Evolutionary conservation across 92 coral and sea anemone genomes (phyloP).

Genomic region (Metridium senile): DNA sequence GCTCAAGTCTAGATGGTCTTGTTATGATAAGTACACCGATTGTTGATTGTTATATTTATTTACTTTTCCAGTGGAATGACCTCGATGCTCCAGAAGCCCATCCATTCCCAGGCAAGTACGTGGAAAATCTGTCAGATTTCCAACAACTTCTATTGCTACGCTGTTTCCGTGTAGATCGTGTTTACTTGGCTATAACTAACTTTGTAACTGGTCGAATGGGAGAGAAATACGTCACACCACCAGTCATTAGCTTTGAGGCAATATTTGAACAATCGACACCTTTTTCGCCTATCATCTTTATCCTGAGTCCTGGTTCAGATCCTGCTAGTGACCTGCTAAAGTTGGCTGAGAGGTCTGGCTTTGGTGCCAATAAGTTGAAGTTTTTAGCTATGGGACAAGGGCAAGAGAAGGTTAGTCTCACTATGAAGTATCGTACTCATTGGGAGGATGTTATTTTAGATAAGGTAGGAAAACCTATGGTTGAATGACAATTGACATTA

Average conservation of each 20-base stretch:
- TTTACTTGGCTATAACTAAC: conserved; percentile 97
- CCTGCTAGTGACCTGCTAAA: conserved; percentile 99
- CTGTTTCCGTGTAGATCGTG: conserved; percentile 98
- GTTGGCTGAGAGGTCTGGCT: conserved; percentile 99
- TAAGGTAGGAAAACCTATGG: no score
- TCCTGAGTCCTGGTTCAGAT: conserved; percentile 99
- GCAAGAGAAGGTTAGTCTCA: conserved; percentile 85
- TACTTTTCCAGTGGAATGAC: conserved; percentile 78
- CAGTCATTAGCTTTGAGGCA: conserved; percentile 98
- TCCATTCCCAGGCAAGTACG: conserved; percentile 91
- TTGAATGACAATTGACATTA: background rate
- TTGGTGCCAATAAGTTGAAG: conserved; percentile 95
- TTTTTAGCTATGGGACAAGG: conserved; percentile 99
- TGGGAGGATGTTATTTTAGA: background rate
- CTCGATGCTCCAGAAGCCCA: conserved; percentile 94
- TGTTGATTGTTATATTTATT: background rate
- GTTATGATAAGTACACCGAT: background rate
- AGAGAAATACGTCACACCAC: conserved; percentile 99
- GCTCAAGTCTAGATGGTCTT: no score
- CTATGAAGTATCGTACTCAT: background rate
- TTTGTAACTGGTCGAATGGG: conserved; percentile 98
- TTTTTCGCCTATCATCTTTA: conserved; percentile 94
- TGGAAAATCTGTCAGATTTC: conserved; percentile 90
- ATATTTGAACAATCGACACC: conserved; percentile 97
- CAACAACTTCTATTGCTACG: conserved; percentile 91